phyloP scores from a whole-genome alignment of 2,888 invertebrate genomes.

The Tortrix viridana region DNA sequence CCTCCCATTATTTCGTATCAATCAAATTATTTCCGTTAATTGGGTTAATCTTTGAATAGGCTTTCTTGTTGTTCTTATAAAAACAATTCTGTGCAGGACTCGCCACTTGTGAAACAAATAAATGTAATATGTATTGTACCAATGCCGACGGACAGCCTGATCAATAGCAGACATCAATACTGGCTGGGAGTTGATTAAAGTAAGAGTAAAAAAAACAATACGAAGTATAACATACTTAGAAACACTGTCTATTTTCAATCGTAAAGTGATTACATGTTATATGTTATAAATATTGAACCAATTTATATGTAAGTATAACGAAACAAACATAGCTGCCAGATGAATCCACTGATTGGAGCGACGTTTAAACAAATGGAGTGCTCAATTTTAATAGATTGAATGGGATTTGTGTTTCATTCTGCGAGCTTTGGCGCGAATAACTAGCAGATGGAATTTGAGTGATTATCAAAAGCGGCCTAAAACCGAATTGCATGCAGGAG shows the following conservation, averaged over 20 bases:
- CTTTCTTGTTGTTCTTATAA: conserved; percentile 27
- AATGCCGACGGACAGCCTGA: conserved; percentile 6
- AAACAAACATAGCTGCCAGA: conserved; percentile 50
- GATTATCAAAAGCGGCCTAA: conserved; percentile 35
- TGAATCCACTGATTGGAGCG: conserved; percentile 72
- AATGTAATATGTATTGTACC: conserved; percentile 30
- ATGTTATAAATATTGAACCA: conserved; percentile 38
- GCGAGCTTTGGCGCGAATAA: conserved; percentile 60
- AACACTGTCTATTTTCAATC: conserved; percentile 5
- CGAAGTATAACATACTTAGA: no score
- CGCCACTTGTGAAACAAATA: conserved; percentile 35
- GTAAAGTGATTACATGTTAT: background rate
- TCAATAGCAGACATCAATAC: no score
- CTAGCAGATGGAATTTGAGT: conserved; percentile 48
- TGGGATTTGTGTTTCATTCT: conserved; percentile 79
- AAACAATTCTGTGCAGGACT: conserved; percentile 11
- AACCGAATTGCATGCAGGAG: conserved; percentile 33
- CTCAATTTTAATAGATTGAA: conserved; percentile 81
- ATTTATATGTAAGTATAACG: conserved; percentile 34
- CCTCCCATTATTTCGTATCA: conserved; percentile 57
- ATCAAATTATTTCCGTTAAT: conserved; percentile 51
- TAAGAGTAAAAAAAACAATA: no score
- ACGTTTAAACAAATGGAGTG: conserved; percentile 79
- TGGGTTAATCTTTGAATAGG: conserved; percentile 35
- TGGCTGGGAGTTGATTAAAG: no score